Conservation (phyloP, 2,888 invertebrate genomes). For the Drosophila basisetae region DNA sequence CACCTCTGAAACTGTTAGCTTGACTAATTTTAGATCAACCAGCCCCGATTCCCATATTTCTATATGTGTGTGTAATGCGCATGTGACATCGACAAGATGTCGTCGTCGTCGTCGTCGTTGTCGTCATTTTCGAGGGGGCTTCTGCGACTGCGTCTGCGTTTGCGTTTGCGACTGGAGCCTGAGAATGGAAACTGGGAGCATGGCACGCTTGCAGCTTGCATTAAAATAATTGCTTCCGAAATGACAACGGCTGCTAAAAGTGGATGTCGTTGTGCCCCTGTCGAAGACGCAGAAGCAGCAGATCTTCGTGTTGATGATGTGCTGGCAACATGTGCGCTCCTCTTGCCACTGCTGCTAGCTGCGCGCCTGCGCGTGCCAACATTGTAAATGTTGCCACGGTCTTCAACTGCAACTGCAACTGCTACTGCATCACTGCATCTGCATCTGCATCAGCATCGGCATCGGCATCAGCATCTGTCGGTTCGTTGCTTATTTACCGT, state of each 20-base stretch:
- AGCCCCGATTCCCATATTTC: slow-evolving; percentile 25
- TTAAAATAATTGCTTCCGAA: slow-evolving; percentile 84
- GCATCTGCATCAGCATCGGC: slow-evolving; percentile 4
- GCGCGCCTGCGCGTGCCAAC: slow-evolving; percentile 83
- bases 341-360: slow-evolving; percentile 31
- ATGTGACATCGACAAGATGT: slow-evolving; percentile 70
- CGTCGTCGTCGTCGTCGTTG: slow-evolving; percentile 54
- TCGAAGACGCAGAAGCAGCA: slow-evolving; percentile 24
- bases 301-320: slow-evolving; percentile 45
- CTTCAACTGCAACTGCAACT: slow-evolving; percentile 3
- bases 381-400: slow-evolving; percentile 59
- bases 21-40: slow-evolving; percentile 69
- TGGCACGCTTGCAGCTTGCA: slow-evolving; percentile 68
- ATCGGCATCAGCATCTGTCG: slow-evolving; percentile 23
- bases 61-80: slow-evolving; percentile 11
- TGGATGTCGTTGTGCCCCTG: slow-evolving; percentile 50
- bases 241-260: slow-evolving; percentile 77
- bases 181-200: slow-evolving; percentile 22
- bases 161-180: slow-evolving; percentile 24
- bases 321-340: slow-evolving; percentile 68
- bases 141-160: slow-evolving; percentile 14
- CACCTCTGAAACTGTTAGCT: slow-evolving; percentile 65
- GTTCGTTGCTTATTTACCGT: slow-evolving; percentile 78
- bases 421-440: slow-evolving; percentile 4
- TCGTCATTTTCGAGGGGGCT: slow-evolving; percentile 3